Evolutionary conservation across 2,797 vertebrate genomes (phyloP), one percentile per base, ranked within the genome.

Genomic region (Perodicticus potto): DNA sequence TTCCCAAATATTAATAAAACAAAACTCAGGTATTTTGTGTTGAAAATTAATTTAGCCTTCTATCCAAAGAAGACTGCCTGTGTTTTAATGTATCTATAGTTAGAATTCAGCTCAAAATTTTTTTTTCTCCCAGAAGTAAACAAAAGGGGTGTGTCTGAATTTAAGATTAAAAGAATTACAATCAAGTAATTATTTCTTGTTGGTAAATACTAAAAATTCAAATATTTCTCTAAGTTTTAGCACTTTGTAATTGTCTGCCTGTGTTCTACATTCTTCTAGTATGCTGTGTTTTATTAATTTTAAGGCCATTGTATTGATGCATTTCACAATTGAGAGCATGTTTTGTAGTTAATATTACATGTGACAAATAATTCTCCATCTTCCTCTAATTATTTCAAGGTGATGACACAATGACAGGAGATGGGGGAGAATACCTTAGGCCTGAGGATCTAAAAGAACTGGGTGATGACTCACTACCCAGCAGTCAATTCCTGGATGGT

Each of bases 331-430:
- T 32, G 8, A 45, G 16, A 25, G n/a, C 53, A 19, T 49, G 37
- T 34, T 2, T 0, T 70, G 19, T 65, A 37, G 49, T 1, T 45
- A 61, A 57, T 45, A 10, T 32, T 0, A 4, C 22, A 9, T 45
- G 81, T 37, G 63, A 57, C 74, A 97, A 76, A 80, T 40, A 29
- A 65, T 94, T 85, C 34, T 84, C 27, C 82, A 11, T 80, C 55
- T 95, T 77, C 95, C 69, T 6, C 93, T 83, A 43, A 22, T 96
- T 94, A 2, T 95, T 95, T 82, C 17, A 97, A 99, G 99, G 99
- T 78, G 99, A 99, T 57, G 99, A 99, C 98, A 99, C 99, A 0
- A 99, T 99, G 99, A 99, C 99, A 0, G 99, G 99, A 0, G 99
- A 99, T 19, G 99, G 99, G 57, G 99, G 99, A 55, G 99, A 99